Evolutionary conservation across 2,113 vertebrate genomes (phyloP).

Genomic region (Cynoglossus semilaevis): DNA sequence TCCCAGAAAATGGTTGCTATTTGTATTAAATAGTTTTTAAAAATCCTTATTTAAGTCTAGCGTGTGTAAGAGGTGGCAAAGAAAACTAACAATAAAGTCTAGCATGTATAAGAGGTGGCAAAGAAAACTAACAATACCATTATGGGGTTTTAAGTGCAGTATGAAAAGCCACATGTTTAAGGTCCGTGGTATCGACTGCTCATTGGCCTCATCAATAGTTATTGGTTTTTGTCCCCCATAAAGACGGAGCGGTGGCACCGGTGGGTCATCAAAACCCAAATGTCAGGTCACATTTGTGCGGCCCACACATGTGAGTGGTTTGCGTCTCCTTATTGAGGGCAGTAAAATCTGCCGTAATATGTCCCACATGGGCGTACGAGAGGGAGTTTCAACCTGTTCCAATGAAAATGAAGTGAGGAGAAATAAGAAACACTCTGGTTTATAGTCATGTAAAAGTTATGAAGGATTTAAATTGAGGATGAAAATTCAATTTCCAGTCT

Average conservation of each 20-base stretch:
- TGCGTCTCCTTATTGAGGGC: background rate
- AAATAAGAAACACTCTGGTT: background rate
- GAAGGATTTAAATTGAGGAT: conserved; percentile 5
- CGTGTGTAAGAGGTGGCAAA: too few relatives aligned
- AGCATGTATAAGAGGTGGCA: too few relatives aligned
- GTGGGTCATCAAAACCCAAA: background rate
- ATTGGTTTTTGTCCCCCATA: background rate
- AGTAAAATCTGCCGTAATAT: background rate
- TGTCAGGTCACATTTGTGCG: background rate
- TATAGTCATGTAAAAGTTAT: background rate
- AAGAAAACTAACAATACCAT: too few relatives aligned
- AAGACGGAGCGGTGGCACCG: background rate
- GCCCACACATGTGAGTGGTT: background rate
- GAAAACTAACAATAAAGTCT: too few relatives aligned
- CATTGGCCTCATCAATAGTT: background rate
- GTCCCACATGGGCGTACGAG: conserved; percentile 9
- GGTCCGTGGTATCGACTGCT: background rate
- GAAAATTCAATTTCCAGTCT: background rate
- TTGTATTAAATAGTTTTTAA: too few relatives aligned
- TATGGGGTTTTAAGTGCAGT: too few relatives aligned
- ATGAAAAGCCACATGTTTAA: background rate
- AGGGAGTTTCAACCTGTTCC: conserved; percentile 14
- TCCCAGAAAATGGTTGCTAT: too few relatives aligned
- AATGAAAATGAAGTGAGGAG: conserved; percentile 6
- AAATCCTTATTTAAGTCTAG: too few relatives aligned